phyloP scores from a whole-genome alignment of 2,888 invertebrate species.

The Xanthorhoe designata region DNA sequence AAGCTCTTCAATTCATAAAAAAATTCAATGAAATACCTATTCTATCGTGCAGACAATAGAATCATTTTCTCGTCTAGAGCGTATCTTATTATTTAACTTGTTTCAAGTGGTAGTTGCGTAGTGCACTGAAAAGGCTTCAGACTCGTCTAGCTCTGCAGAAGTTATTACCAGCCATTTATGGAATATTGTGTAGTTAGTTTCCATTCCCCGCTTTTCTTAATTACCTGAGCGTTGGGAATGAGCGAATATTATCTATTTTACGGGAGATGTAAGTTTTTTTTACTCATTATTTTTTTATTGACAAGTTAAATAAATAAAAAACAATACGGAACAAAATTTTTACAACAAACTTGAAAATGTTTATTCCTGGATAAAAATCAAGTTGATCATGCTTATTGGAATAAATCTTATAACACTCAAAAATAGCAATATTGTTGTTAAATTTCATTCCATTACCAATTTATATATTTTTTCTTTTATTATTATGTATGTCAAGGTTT shows the following conservation, averaged over 20 bases:
- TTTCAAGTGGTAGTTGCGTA: constrained; percentile 6
- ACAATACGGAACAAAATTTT: too few relatives aligned
- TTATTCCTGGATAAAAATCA: too few relatives aligned
- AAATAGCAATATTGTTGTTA: too few relatives aligned
- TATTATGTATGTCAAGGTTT: too few relatives aligned
- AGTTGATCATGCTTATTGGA: too few relatives aligned
- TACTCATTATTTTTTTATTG: too few relatives aligned
- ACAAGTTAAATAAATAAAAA: too few relatives aligned
- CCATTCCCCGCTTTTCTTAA: constrained; percentile 6
- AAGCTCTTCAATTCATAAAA: neutral
- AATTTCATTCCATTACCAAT: too few relatives aligned
- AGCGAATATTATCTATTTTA: neutral
- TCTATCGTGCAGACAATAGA: neutral
- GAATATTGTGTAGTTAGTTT: constrained; percentile 14
- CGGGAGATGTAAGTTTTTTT: too few relatives aligned
- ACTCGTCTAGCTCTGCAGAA: constrained; percentile 10
- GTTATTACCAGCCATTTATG: constrained; percentile 13
- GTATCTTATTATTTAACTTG: constrained; percentile 4
- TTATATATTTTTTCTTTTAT: too few relatives aligned
- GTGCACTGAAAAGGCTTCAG: constrained; percentile 7
- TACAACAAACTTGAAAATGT: too few relatives aligned
- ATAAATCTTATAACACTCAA: too few relatives aligned
- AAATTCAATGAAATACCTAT: neutral
- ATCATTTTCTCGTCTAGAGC: neutral
- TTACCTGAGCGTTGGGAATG: neutral